Conservation (phyloP, 2,797 vertebrate species). For the Crocidura indochinensis region DNA sequence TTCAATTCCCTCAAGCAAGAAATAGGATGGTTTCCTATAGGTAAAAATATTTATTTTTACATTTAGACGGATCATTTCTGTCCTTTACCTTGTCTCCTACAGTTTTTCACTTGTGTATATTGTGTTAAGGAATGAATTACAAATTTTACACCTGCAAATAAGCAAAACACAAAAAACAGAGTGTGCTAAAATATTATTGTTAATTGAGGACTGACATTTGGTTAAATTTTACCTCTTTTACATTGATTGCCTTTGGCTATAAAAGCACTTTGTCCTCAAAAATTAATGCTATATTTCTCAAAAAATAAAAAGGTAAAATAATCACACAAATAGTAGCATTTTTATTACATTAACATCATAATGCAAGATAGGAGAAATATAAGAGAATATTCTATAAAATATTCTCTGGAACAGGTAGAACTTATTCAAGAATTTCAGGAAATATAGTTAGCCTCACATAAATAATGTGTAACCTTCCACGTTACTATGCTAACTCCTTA, state of each 20-base stretch:
- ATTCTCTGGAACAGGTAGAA: not conserved
- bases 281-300: not conserved
- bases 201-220: slow-evolving; percentile 41
- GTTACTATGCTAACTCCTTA: not conserved
- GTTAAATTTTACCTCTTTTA: slow-evolving; percentile 52
- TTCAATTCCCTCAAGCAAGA: slow-evolving; percentile 82
- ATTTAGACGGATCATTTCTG: slow-evolving; percentile 68
- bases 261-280: not conserved
- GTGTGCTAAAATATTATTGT: slow-evolving; percentile 46
- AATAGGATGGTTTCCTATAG: slow-evolving; percentile 79
- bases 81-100: slow-evolving; percentile 26
- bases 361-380: not conserved
- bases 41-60: slow-evolving; percentile 78
- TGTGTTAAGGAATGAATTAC: slow-evolving; percentile 57
- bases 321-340: not conserved
- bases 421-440: not conserved
- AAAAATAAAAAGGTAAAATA: not conserved
- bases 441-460: not conserved
- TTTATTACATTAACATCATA: not conserved
- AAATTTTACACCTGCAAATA: slow-evolving; percentile 61
- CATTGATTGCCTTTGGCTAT: not conserved
- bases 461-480: not conserved
- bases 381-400: not conserved
- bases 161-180: slow-evolving; percentile 10
- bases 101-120: slow-evolving; percentile 44